Percentiles rank a stretch among this genome's conserved stretches.
Conservation (phyloP, 1,140 invertebrate species). For the Drosophila oshimai region DNA sequence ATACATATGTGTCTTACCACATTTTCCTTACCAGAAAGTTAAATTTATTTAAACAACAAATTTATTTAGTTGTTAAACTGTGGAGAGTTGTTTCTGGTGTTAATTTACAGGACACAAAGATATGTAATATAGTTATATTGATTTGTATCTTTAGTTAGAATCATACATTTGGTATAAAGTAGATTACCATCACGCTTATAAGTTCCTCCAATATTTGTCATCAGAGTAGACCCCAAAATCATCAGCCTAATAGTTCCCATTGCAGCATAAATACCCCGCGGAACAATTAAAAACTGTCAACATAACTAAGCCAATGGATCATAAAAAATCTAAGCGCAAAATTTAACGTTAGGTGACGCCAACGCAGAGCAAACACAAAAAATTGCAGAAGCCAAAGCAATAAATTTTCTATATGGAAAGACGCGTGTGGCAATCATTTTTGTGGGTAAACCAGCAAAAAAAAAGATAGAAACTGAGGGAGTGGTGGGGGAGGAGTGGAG, state of each 20-base stretch:
- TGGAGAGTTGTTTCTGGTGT: too few relatives aligned
- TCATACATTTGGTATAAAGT: too few relatives aligned
- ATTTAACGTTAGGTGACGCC: slow-evolving; percentile 41
- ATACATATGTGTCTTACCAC: neutral
- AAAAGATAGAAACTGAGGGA: neutral
- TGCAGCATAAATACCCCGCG: neutral
- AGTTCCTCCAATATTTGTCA: neutral
- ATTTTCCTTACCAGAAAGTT: neutral
- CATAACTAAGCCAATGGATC: slow-evolving; percentile 19
- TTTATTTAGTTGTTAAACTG: too few relatives aligned
- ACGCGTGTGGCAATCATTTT: slow-evolving; percentile 64
- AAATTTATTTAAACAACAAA: too few relatives aligned
- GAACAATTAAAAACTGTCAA: slow-evolving; percentile 46
- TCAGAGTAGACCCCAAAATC: neutral
- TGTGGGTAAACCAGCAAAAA: slow-evolving; percentile 6
- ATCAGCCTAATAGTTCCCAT: neutral
- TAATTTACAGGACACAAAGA: too few relatives aligned
- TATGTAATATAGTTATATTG: too few relatives aligned
- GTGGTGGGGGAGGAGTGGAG: neutral
- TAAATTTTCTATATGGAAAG: slow-evolving; percentile 59
- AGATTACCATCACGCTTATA: too few relatives aligned
- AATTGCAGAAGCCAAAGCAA: slow-evolving; percentile 31
- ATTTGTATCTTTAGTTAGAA: too few relatives aligned
- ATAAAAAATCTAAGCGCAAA: slow-evolving; percentile 46
- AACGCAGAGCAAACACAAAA: slow-evolving; percentile 22